Conservation (phyloP, 1,140 invertebrate species). For the Lepidurus arcticus region DNA sequence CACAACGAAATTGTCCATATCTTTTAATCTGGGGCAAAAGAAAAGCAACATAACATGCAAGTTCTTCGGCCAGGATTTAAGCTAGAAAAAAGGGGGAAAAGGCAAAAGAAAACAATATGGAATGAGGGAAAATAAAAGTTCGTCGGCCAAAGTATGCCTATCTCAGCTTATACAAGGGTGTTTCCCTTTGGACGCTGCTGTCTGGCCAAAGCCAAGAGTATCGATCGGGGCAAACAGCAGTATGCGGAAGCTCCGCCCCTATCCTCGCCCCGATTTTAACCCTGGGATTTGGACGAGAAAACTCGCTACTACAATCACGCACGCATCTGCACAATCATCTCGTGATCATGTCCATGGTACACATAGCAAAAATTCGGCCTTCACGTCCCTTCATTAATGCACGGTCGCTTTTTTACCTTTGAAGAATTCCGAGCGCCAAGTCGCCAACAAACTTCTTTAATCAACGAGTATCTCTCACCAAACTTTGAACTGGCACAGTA, state of each 20-base stretch:
- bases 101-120: background rate
- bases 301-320: conserved; percentile 17
- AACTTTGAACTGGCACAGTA: background rate
- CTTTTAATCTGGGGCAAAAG: too few relatives aligned
- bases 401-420: conserved; percentile 6
- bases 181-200: conserved; percentile 1
- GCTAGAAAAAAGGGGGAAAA: too few relatives aligned
- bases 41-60: too few relatives aligned
- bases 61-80: too few relatives aligned
- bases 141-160: background rate
- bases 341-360: background rate
- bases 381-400: conserved; percentile 1
- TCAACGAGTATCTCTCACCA: background rate
- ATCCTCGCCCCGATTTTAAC: conserved; percentile 1
- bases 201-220: conserved; percentile 7
- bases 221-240: background rate
- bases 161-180: background rate
- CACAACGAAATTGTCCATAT: too few relatives aligned
- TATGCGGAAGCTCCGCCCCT: background rate
- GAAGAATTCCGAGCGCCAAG: background rate
- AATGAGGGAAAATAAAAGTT: background rate
- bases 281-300: background rate
- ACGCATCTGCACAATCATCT: conserved; percentile 1
- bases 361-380: background rate
- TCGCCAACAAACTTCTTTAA: background rate